phyloP scores from a whole-genome alignment of 1,140 invertebrate species.

The Pseudomyrmex concolor region DNA sequence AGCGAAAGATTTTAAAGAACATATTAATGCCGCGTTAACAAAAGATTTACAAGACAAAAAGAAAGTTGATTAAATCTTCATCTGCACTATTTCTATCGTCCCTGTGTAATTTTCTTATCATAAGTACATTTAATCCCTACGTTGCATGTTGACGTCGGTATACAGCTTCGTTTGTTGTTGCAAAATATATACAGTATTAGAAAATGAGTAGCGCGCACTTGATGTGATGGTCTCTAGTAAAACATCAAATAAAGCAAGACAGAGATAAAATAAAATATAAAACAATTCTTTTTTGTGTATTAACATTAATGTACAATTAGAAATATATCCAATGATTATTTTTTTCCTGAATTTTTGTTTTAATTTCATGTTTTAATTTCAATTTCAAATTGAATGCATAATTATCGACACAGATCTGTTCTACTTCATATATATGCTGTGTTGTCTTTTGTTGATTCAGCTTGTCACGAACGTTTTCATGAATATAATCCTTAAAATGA shows the following conservation, averaged over 20 bases:
- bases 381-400: too few relatives aligned
- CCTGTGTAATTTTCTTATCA: conserved; percentile 49
- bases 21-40: not conserved
- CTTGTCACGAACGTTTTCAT: not conserved
- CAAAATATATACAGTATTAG: too few relatives aligned
- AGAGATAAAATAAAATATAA: not conserved
- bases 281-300: not conserved
- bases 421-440: not conserved
- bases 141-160: not conserved
- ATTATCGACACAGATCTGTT: not conserved
- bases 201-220: not conserved
- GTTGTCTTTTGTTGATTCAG: not conserved
- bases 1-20: not conserved
- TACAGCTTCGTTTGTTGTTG: not conserved
- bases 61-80: conserved; percentile 75
- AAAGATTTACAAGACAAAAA: conserved; percentile 76
- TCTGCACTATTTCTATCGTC: conserved; percentile 30
- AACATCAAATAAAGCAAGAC: not conserved
- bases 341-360: not conserved
- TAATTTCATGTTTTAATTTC: not conserved
- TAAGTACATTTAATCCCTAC: conserved; percentile 29
- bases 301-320: not conserved
- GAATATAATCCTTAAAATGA: not conserved
- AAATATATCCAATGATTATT: not conserved
- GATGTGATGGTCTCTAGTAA: not conserved